A percentile compares a stretch with the other conserved stretches of the same genome.
These are phyloP conservation scores for Spizella passerina DNA, from an alignment of 2,797 vertebrate genomes.

Conservation along the genomic window DNA sequence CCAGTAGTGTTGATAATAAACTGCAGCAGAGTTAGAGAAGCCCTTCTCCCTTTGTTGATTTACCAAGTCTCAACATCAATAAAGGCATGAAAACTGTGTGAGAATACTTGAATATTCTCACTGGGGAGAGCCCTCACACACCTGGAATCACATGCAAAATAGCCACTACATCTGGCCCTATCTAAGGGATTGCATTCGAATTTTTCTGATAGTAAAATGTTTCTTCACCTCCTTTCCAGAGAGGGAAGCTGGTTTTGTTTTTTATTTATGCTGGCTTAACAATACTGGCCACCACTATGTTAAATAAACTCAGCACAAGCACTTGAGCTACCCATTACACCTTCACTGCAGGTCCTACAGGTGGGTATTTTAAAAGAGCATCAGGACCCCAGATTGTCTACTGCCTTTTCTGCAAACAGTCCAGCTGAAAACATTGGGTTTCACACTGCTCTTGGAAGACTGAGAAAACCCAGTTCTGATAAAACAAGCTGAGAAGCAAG, in stretches of 20 bases:
- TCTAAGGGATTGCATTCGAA: neutral
- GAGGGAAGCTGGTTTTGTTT: neutral
- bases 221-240: neutral
- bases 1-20: neutral
- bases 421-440: neutral
- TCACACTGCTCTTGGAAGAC: neutral
- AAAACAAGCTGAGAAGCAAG: neutral
- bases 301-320: neutral
- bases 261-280: neutral
- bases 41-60: neutral
- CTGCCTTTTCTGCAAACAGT: neutral
- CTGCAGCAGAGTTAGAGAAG: neutral
- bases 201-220: neutral
- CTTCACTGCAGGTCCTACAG: neutral
- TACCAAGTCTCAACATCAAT: neutral
- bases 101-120: neutral
- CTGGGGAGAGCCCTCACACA: neutral
- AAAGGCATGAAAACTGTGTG: neutral
- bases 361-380: neutral
- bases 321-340: neutral
- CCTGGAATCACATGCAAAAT: neutral
- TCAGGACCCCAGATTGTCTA: neutral
- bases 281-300: neutral
- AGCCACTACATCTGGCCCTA: fast-evolving
- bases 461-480: neutral